phyloP scores from a whole-genome alignment of 2,797 vertebrate species.

The Notolabrus celidotus region DNA sequence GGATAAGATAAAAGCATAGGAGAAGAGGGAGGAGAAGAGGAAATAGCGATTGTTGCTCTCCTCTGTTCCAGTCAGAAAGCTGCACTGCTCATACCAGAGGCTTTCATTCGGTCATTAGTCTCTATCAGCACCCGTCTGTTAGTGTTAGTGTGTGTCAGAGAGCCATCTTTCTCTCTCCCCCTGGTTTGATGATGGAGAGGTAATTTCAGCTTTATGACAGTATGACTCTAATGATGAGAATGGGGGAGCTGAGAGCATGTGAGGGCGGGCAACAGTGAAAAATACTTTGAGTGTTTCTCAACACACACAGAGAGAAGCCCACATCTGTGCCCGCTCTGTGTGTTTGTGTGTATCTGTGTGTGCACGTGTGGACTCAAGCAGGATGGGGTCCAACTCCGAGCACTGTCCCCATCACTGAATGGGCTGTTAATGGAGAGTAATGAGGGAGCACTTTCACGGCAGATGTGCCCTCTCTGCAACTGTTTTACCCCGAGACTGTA shows the following conservation, averaged over 20 bases:
- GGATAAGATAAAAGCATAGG: constrained; percentile 5
- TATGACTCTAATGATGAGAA: constrained; percentile 68
- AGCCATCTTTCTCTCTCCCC: constrained; percentile 67
- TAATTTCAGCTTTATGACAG: constrained; percentile 76
- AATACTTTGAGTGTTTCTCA: constrained; percentile 23
- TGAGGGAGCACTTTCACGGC: constrained; percentile 69
- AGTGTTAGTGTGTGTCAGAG: constrained; percentile 73
- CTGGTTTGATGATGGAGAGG: constrained; percentile 74
- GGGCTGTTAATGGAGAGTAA: constrained; percentile 80
- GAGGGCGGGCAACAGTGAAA: constrained; percentile 38
- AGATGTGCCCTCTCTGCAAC: constrained; percentile 75
- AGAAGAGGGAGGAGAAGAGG: constrained; percentile 5
- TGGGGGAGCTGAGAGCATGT: constrained; percentile 51
- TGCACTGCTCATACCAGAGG: constrained; percentile 59
- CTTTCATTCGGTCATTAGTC: constrained; percentile 81
- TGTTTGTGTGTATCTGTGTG: not conserved
- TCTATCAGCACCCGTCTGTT: constrained; percentile 77
- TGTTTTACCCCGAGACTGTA: constrained; percentile 58
- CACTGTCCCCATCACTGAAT: constrained; percentile 63
- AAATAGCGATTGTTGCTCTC: constrained; percentile 45
- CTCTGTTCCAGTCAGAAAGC: constrained; percentile 58
- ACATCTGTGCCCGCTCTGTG: constrained; percentile 29
- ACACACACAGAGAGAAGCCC: not conserved
- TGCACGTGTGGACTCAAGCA: constrained; percentile 4
- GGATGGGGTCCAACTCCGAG: constrained; percentile 57